Evolutionary conservation across 2,113 vertebrate species (phyloP).

Genomic region (Neogale vison): DNA sequence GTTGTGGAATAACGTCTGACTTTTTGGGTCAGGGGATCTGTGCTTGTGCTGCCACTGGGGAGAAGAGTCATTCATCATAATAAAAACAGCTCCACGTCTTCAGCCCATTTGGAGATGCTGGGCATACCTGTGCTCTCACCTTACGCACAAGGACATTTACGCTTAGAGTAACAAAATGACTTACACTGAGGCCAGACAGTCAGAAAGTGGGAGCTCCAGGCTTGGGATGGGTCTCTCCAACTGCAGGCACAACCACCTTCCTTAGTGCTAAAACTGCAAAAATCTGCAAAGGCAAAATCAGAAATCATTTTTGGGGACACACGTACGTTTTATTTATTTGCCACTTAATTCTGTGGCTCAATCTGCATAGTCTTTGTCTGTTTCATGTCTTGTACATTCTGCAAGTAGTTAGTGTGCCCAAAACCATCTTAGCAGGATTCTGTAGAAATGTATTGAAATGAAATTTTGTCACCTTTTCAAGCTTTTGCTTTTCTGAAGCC

Average conservation of each 20-base stretch:
- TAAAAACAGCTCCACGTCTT: background rate
- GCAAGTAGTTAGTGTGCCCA: background rate
- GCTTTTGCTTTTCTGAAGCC: background rate
- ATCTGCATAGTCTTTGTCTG: too few relatives aligned
- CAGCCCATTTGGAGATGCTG: background rate
- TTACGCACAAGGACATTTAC: background rate
- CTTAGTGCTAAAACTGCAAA: background rate
- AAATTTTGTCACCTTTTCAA: background rate
- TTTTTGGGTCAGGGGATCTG: background rate
- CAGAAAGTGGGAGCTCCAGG: background rate
- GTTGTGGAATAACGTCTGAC: background rate
- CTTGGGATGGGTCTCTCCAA: background rate
- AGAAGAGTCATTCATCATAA: background rate
- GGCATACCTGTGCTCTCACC: background rate
- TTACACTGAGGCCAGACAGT: background rate
- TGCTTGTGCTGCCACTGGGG: background rate
- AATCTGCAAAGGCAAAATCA: background rate
- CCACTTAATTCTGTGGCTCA: background rate
- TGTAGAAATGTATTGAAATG: background rate
- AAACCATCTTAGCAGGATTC: background rate
- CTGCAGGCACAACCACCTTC: background rate
- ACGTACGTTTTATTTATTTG: background rate
- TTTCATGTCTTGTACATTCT: background rate
- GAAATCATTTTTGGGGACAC: background rate
- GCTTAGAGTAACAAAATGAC: background rate